These are phyloP conservation scores for Todus mexicanus DNA, from an alignment of 2,797 vertebrate genomes.

Conservation along the genomic window DNA sequence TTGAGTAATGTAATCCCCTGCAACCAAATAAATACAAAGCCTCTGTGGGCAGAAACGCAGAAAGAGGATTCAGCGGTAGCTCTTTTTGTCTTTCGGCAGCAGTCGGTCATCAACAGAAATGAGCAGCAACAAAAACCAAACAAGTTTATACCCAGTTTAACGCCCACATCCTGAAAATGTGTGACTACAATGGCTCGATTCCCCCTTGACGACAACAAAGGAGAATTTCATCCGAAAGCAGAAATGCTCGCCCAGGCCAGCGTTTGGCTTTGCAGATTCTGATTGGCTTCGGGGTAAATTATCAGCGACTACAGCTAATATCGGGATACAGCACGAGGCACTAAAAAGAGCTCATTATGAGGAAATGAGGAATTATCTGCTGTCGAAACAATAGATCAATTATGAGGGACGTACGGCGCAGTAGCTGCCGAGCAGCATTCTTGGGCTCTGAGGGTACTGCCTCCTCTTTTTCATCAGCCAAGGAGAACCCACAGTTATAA, in stretches of 20 bases:
- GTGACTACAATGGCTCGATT: neutral
- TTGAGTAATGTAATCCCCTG: constrained; percentile 15
- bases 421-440: constrained; percentile 54
- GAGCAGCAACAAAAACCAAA: constrained; percentile 25
- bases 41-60: neutral
- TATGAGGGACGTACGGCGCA: constrained; percentile 15
- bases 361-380: constrained; percentile 53
- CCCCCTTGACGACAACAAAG: neutral
- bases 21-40: neutral
- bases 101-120: neutral
- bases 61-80: neutral
- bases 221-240: neutral
- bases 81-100: neutral
- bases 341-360: constrained; percentile 41
- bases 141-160: constrained; percentile 17
- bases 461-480: constrained; percentile 10
- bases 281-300: constrained; percentile 6
- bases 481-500: constrained; percentile 33
- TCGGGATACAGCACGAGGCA: constrained; percentile 1
- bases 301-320: constrained; percentile 23
- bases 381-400: constrained; percentile 62
- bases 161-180: neutral
- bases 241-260: neutral
- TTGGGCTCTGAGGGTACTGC: constrained; percentile 46
- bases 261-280: neutral